These are phyloP conservation scores for Channa striata DNA, from an alignment of 2,797 vertebrate genomes.

Conservation along the genomic window DNA sequence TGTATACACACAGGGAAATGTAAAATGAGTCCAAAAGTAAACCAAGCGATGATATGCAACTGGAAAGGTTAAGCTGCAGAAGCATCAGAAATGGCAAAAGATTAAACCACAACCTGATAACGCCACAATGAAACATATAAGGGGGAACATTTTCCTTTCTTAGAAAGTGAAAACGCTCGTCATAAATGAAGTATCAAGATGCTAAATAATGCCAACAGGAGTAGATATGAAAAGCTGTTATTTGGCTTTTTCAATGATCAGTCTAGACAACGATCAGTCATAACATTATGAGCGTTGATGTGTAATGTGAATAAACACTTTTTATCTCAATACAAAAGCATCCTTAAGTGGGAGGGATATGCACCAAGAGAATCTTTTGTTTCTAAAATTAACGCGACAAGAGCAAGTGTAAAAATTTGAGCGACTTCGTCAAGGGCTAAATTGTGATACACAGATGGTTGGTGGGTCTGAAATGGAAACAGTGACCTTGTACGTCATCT, in stretches of 20 bases:
- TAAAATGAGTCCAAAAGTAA: slow-evolving; percentile 88
- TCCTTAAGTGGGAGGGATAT: no score
- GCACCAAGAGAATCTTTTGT: no score
- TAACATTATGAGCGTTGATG: no score
- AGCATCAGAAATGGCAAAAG: slow-evolving; percentile 65
- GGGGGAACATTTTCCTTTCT: slow-evolving; percentile 52
- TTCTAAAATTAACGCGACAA: no score
- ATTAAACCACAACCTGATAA: slow-evolving; percentile 54
- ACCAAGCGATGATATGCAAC: slow-evolving; percentile 82
- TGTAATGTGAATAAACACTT: no score
- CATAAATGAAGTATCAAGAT: slow-evolving; percentile 32
- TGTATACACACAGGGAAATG: slow-evolving; percentile 70
- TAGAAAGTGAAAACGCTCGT: slow-evolving; percentile 67
- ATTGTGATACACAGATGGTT: no score
- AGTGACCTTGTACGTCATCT: no score
- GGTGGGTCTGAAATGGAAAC: no score
- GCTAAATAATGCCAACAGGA: slow-evolving; percentile 45
- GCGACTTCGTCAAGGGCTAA: no score
- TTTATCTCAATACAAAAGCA: no score
- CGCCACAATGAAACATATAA: slow-evolving; percentile 35
- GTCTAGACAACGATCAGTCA: no score
- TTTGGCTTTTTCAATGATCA: slow-evolving; percentile 2
- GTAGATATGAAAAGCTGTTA: background rate
- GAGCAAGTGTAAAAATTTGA: no score
- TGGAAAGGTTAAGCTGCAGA: slow-evolving; percentile 75